Percentiles rank a stretch among this genome's conserved stretches.
Conservation (phyloP, 2,888 invertebrate species). For the Leistus spinibarbis region DNA sequence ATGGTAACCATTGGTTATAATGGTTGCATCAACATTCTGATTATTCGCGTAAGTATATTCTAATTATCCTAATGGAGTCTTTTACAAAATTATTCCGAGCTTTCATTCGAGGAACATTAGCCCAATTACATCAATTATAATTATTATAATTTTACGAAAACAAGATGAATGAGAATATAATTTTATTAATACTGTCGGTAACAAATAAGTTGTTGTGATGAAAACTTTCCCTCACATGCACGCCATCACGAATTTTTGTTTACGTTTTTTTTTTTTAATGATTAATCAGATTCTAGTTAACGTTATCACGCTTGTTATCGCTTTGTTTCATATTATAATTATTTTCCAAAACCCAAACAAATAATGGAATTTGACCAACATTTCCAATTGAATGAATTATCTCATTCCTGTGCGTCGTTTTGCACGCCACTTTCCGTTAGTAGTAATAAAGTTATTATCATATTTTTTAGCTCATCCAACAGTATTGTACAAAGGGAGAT, state of each 20-base stretch:
- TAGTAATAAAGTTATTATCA: too few relatives aligned
- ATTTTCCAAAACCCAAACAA: not conserved
- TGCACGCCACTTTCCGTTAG: not conserved
- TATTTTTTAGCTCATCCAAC: too few relatives aligned
- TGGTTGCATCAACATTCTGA: not conserved
- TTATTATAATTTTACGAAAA: constrained; percentile 22
- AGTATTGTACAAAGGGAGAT: too few relatives aligned
- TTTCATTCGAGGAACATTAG: not conserved
- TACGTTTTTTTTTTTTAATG: not conserved
- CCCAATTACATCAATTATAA: constrained; percentile 17
- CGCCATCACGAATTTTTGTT: not conserved
- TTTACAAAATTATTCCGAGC: not conserved
- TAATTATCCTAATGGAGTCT: constrained; percentile 2
- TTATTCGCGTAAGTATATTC: not conserved
- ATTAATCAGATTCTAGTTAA: not conserved
- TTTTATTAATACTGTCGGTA: constrained; percentile 17
- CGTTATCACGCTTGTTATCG: not conserved
- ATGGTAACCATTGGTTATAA: not conserved
- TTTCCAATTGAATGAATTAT: not conserved
- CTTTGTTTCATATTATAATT: not conserved
- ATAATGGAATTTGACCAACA: not conserved
- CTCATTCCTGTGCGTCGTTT: not conserved
- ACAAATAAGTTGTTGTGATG: not conserved
- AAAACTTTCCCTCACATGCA: not conserved
- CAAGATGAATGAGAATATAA: constrained; percentile 34